Evolutionary conservation across 2,888 invertebrate genomes (phyloP), one percentile per base, ranked within the genome.

Genomic region (Tipula helvola): DNA sequence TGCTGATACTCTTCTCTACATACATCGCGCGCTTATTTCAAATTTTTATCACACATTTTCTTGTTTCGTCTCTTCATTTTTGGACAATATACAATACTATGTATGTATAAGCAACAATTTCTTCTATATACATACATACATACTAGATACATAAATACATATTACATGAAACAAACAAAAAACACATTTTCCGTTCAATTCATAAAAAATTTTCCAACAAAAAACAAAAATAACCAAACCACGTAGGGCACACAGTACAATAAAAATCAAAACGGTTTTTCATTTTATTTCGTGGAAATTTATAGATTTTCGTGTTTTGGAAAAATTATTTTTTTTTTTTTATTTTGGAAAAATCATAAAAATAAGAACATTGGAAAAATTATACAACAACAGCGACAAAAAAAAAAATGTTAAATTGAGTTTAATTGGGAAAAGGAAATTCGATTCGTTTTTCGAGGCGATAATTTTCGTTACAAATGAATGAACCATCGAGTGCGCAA

Each of bases 251-350:
- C 71, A 71, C 28, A 71, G 71, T 71, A 28, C 71, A 71, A 71
- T 71, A 71, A 71, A 71, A 71, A 71, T 71, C 71, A 71, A 71
- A 71, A 71, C 71, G 71, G 71, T 71, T 71, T 71, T 71, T 71
- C 71, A 71, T 71, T 71, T 71, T 71, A 71, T 71, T 71, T 71
- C 71, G 71, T 71, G 71, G 71, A 71, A 71, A 71, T 71, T 71
- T 71, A 71, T 71, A 71, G 71, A 71, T 28, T 71, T 71, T 71
- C 71, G 71, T 71, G 71, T 71, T 71, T 71, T 71, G 71, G 28
- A 71, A 71, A 71, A 71, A 71, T 71, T 28, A 71, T 71, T 71
- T 71, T 71, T 71, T 71, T 71, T 71, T 28, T 1, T 28, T 28
- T 28, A 28, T 71, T 71, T 71, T 71, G n/a, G 71, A 28, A 71